Evolutionary conservation across 1,140 invertebrate genomes (phyloP), one percentile per base, ranked within the genome.

Genomic region (Drosophila parvula): DNA sequence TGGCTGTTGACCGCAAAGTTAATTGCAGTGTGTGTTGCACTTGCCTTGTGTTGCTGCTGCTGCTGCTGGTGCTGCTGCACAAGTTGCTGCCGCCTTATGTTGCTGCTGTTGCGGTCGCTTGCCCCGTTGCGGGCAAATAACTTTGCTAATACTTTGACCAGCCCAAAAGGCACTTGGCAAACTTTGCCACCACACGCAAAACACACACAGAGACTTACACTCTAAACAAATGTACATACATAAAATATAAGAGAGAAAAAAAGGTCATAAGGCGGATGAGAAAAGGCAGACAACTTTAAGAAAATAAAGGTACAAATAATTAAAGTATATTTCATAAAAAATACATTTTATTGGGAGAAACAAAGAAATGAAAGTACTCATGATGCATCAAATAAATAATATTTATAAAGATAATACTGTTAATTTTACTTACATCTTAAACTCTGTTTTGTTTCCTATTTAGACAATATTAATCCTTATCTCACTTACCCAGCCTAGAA

Each of bases 101-200:
- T 62, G 70, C 43, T 77, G 78, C 47, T 76, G 51, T 44, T 81
- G 81, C 64, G 78, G 74, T 77, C 69, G 80, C 58, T 65, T 60
- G 78, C 58, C 68, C 81, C 73, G 77, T 81, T 85, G 59, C 81
- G 74, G 81, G 50, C 65, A 80, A 84, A 84, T 83, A 84, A 84
- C 78, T 84, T 86, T 88, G 83, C 82, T 79, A 82, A 85, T 85
- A 82, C 74, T 84, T 81, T 84, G 81, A 84, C 81, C 81, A 71
- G 30, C 51, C 65, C 67, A 75, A 69, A 77, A 77, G 74, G 67
- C 74, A 70, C 70, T 63, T 32, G 69, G 63, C 73, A 76, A 85
- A 86, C 81, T 81, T 81, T 78, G 30, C 67, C 53, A 55, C 51
- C 65, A 43, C 43, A 41, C 8, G 30, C 51, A 71, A 53, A 51